Evolutionary conservation across 2,888 invertebrate species (phyloP).

Genomic region (Amphipoea lucens): DNA sequence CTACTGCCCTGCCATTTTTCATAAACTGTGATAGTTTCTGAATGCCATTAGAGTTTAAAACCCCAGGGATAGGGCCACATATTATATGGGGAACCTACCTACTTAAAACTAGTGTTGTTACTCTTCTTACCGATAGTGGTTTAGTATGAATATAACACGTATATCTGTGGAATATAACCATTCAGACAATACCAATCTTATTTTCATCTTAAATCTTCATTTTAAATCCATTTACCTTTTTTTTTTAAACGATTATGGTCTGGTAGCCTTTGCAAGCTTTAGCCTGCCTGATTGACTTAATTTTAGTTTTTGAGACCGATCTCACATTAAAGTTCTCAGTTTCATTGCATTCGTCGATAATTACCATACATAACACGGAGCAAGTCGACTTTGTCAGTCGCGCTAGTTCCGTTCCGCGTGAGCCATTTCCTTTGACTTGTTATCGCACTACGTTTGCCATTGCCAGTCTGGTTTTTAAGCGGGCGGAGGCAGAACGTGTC

Average conservation of each 20-base stretch:
- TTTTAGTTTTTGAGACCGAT: background rate
- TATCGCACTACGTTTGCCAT: slow-evolving; percentile 56
- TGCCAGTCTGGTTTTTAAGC: slow-evolving; percentile 79
- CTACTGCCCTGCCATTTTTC: background rate
- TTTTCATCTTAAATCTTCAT: background rate
- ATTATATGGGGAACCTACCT: background rate
- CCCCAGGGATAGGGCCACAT: background rate
- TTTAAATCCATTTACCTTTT: background rate
- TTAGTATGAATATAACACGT: background rate
- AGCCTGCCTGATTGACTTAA: background rate
- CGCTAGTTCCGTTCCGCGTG: slow-evolving; percentile 71
- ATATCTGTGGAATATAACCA: background rate
- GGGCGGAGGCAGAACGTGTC: slow-evolving; percentile 74
- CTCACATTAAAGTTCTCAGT: background rate
- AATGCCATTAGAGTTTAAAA: background rate
- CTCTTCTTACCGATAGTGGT: background rate
- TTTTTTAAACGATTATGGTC: background rate
- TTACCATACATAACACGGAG: slow-evolving; percentile 32
- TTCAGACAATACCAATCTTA: background rate
- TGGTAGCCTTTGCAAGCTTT: background rate
- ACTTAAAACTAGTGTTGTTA: background rate
- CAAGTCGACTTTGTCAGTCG: slow-evolving; percentile 60
- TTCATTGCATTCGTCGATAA: slow-evolving; percentile 31
- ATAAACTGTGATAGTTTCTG: background rate
- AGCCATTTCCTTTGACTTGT: slow-evolving; percentile 75